A percentile compares a stretch with the other conserved stretches of the same genome.
Conservation (phyloP, 2,113 vertebrate species). For the Oxyruncus cristatus region DNA sequence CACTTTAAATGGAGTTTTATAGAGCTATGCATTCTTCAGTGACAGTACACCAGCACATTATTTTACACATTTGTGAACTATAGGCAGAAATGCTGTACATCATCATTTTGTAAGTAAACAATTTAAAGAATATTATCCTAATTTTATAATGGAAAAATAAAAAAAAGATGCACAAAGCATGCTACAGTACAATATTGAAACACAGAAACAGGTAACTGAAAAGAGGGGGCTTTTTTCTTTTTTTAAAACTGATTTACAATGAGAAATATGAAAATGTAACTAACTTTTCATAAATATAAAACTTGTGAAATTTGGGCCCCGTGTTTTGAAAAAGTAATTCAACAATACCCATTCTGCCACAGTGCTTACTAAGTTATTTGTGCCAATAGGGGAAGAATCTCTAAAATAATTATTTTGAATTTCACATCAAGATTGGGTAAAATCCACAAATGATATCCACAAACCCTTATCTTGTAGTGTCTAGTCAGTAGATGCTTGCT, state of each 20-base stretch:
- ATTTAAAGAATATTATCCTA: conserved; percentile 49
- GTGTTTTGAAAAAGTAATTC: conserved; percentile 32
- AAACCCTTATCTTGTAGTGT: background rate
- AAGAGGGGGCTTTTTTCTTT: conserved; percentile 6
- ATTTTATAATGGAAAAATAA: conserved; percentile 40
- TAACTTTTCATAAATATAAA: conserved; percentile 47
- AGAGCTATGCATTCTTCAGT: conserved; percentile 52
- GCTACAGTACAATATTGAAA: conserved; percentile 67
- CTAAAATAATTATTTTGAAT: background rate
- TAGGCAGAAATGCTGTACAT: conserved; percentile 59
- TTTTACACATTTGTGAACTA: conserved; percentile 45
- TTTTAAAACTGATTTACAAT: conserved; percentile 36
- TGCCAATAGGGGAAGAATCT: background rate
- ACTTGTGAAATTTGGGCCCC: conserved; percentile 26
- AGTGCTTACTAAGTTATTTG: conserved; percentile 52
- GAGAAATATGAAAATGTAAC: conserved; percentile 60
- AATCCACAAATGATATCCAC: background rate
- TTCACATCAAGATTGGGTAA: background rate
- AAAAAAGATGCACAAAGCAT: conserved; percentile 56
- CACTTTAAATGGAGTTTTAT: conserved; percentile 51
- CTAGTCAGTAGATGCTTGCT: background rate
- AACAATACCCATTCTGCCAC: conserved; percentile 6
- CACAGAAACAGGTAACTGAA: conserved; percentile 56
- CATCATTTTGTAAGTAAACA: conserved; percentile 53
- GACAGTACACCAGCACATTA: conserved; percentile 46